Base-by-base conservation (phyloP, 2,797 vertebrate species). In the Halcyon badia region DNA sequence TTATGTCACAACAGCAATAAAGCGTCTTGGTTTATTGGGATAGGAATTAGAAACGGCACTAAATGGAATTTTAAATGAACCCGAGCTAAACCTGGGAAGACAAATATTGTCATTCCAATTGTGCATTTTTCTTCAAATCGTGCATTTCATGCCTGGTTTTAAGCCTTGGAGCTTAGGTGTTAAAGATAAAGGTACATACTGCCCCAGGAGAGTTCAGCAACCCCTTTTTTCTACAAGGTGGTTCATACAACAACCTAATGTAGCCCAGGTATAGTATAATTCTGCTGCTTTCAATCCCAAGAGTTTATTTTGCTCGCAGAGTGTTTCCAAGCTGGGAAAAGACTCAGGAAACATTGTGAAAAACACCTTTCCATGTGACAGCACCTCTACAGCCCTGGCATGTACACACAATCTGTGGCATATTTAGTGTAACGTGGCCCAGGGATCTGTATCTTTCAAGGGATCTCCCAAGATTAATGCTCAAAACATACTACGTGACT, bases 81-180 rank as follows among this genome's bases (percentile, higher is more conserved):
- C 14, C 86, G 89, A 69, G 75, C 37, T 94, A 93, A 96, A 94
- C 33, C 70, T 37, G 42, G n/a, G 64, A 90, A 94, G 64, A 83
- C 41, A 96, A 96, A 95, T 78, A 94, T 15, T 73, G 77, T 73
- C 37, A 84, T 60, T 84, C 54, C 60, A 88, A 42, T 42, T 42
- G 12, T 3, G 24, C 41, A 42, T 42, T 42, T 42, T 78, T 28
- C 48, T 90, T 93, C 89, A 94, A 83, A 82, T 70, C 0, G 4
- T 73, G 28, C 49, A 28, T 57, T 95, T 86, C 58, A 66, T 39
- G 58, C 46, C 65, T 58, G 19, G 16, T 69, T 97, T 93, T 78
- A 89, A 71, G 57, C 57, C 52, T 4, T 73, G 62, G 31, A 87
- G 48, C n/a, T 82, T 62, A 86, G 28, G 20, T 73, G 33, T 83